Evolutionary conservation across 1,140 invertebrate genomes (phyloP).

Genomic region (Drosophila rufa): DNA sequence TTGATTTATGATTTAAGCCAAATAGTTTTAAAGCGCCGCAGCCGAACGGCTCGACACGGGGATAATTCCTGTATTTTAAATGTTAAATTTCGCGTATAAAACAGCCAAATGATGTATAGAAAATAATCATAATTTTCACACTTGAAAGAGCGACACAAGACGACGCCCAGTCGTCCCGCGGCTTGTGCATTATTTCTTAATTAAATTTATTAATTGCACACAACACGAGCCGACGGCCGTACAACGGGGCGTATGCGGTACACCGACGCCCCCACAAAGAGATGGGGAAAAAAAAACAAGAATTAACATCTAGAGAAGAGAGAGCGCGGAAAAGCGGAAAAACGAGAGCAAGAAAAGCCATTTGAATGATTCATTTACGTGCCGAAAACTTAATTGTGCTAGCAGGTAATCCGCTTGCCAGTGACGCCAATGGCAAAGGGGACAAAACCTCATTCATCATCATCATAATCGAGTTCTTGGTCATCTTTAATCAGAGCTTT

Average conservation of each 20-base stretch:
- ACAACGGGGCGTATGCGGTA: slow-evolving; percentile 64
- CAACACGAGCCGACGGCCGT: slow-evolving; percentile 64
- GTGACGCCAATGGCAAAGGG: slow-evolving; percentile 39
- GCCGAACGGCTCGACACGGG: not conserved
- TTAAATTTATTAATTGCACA: slow-evolving; percentile 84
- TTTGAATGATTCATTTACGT: slow-evolving; percentile 72
- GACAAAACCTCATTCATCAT: slow-evolving; percentile 18
- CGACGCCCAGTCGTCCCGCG: slow-evolving; percentile 27
- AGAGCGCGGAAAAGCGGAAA: slow-evolving; percentile 3
- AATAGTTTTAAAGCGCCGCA: slow-evolving; percentile 30
- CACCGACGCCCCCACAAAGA: slow-evolving; percentile 42
- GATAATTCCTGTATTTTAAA: slow-evolving; percentile 49
- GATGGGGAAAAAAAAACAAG: slow-evolving; percentile 17
- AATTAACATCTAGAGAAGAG: slow-evolving; percentile 3
- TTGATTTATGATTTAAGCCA: slow-evolving; percentile 55
- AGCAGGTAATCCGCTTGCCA: slow-evolving; percentile 38
- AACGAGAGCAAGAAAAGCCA: slow-evolving; percentile 35
- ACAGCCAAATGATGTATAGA: slow-evolving; percentile 56
- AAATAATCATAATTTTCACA: slow-evolving; percentile 83
- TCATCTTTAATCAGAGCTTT: slow-evolving; percentile 14
- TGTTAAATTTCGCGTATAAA: slow-evolving; percentile 60
- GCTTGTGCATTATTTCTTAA: slow-evolving; percentile 76
- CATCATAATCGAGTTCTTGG: not conserved
- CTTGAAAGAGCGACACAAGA: slow-evolving; percentile 66
- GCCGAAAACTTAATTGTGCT: slow-evolving; percentile 62